Evolutionary conservation across 2,113 vertebrate species (phyloP).

Genomic region (Uropsilus gracilis): DNA sequence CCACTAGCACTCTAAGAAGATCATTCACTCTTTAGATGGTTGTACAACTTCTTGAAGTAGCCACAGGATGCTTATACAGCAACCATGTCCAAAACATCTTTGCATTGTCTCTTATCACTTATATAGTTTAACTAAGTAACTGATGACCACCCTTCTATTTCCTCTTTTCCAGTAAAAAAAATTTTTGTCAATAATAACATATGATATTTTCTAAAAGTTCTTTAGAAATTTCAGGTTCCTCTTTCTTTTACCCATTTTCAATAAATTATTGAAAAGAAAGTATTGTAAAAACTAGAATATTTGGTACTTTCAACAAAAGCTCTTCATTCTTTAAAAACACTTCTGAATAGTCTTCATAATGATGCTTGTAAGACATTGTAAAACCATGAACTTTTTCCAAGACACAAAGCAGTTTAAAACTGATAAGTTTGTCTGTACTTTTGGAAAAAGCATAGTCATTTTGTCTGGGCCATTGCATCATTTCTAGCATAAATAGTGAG

Average conservation of each 20-base stretch:
- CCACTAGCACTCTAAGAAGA: too few species aligned
- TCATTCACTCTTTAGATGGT: too few species aligned
- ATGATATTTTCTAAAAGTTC: neutral
- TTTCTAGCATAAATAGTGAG: neutral
- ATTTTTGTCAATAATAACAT: neutral
- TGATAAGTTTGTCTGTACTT: neutral
- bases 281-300: neutral
- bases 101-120: too few species aligned
- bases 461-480: neutral
- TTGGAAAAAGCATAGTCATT: neutral
- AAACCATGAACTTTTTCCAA: neutral
- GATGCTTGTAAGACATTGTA: neutral
- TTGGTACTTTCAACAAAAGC: neutral
- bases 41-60: too few species aligned
- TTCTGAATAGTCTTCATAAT: neutral
- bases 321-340: too few species aligned
- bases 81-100: too few species aligned
- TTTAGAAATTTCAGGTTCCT: neutral
- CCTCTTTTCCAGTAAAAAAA: slow-evolving; percentile 30
- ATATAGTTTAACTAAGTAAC: too few species aligned
- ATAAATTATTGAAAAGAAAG: neutral
- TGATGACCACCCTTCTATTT: neutral
- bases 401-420: neutral
- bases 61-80: too few species aligned
- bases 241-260: neutral